Base-by-base conservation (phyloP, 2,113 vertebrate genomes). In the Cynoglossus semilaevis region DNA sequence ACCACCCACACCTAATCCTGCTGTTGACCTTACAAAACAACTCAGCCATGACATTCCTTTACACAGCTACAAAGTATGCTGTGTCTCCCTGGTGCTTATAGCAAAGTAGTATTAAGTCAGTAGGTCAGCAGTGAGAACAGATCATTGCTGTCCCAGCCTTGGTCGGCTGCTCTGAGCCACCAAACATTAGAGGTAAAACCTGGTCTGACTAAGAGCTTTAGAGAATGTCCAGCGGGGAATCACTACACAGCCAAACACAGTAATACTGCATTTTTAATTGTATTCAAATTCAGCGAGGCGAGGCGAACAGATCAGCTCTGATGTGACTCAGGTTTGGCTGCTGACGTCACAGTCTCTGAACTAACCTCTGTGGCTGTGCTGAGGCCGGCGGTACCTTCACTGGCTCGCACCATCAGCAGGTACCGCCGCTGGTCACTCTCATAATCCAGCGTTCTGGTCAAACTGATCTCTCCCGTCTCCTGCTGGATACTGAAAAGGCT, bases 341-440 rank as follows among this genome's bases (percentile, higher is more conserved):
- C 34, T 22, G 36, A 1, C 17, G 34, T 70, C 35, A 5, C 42
- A 29, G 22, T n/a, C 40, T 52, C 12, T 53, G 50, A 44, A 78
- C 87, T 63, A 60, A 95, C 94, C 93, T 95, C 93, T 0, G 87
- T 88, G 57, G 87, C 88, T 36, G 88, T 90, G 74, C 92, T 93
- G 46, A 94, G 85, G 54, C 88, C 82, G 18, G 87, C 85, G 7
- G 85, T 76, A 1, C 79, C 72, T 74, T 95, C 94, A 0, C 86
- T 89, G 71, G 92, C 93, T 77, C 90, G 87, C 60, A 94, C 91
- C 70, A 93, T 82, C 51, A 95, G 82, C 48, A 92, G 88, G 79
- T 93, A 92, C 36, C 92, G 92, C 14, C 92, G 88, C 56, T 94
- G 88, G 72, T 92, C 93, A 1, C 72, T 89, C 75, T 95, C 94